Base-by-base conservation (phyloP, 2,797 vertebrate genomes). In the Amblyopsis hoosieri region DNA sequence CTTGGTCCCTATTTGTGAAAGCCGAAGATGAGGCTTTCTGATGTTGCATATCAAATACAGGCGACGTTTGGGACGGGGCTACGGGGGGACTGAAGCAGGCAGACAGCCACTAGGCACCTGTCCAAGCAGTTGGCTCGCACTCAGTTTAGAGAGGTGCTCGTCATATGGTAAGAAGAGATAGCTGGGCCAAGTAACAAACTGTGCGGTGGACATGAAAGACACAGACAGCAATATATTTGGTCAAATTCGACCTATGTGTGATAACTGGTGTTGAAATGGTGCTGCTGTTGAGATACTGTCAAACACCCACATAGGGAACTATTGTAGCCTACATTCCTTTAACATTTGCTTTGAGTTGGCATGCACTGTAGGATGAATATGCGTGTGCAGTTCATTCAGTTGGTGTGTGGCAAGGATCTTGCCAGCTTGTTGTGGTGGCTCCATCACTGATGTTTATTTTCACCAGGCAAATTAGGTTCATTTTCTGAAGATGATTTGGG, bases 21-120 rank as follows among this genome's bases (percentile, higher is more conserved):
- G 74, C 67, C 52, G 74, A 72, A 81, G 75, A 62, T 12, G 15
- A 75, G 69, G 73, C 42, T 23, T 33, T 80, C 81, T 80, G 76
- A 87, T 79, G 75, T 54, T 66, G 76, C 71, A 75, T 87, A 85
- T 88, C 79, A 89, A 88, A 88, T 68, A 69, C 73, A 71, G 60
- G 62, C 62, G 1, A 59, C 19, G 69, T 81, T 74, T 63, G 37
- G 56, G 67, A 77, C 7, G 5, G 49, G 49, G n/a, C 23, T 29
- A 29, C 3, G 49, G 49, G n/a, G n/a, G 12, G 47, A 12, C 64
- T 69, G 58, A 56, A 73, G 69, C 65, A 60, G 59, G 72, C 60
- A 23, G 42, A 74, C 66, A 81, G 74, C 80, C 76, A 75, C 73
- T 82, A 79, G 85, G 83, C 84, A 79, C 71, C 72, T 67, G 76